A percentile compares a stretch with the other conserved stretches of the same genome.
Conservation (phyloP, 2,888 invertebrate genomes). For the Lutraria lutraria region DNA sequence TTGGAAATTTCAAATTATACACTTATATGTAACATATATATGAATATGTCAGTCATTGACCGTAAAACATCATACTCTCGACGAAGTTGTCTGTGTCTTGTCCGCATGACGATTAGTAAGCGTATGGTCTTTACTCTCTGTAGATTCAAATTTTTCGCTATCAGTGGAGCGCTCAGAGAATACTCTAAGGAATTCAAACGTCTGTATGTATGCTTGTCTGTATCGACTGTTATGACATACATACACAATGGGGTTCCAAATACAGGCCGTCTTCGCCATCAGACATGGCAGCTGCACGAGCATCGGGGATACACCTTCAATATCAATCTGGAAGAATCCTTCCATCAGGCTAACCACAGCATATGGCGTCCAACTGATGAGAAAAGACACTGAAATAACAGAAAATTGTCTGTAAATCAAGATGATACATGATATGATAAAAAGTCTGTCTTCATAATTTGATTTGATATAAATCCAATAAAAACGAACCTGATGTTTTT, state of each 20-base stretch:
- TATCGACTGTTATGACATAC: conserved; percentile 46
- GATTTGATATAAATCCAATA: no score
- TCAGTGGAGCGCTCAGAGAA: conserved; percentile 4
- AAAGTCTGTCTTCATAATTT: no score
- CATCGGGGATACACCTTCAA: conserved; percentile 36
- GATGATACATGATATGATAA: no score
- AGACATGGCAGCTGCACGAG: conserved; percentile 56
- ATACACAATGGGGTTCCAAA: conserved; percentile 56
- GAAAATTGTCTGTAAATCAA: background rate
- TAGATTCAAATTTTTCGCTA: background rate
- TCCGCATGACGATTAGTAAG: background rate
- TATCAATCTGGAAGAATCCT: conserved; percentile 52
- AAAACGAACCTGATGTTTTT: no score
- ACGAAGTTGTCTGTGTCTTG: background rate
- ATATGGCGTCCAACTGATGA: conserved; percentile 60
- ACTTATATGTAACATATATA: no score
- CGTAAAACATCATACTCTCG: background rate
- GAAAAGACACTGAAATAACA: conserved; percentile 52
- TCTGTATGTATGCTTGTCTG: conserved; percentile 36
- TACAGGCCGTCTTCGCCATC: conserved; percentile 55
- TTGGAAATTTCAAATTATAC: no score
- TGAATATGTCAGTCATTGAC: no score
- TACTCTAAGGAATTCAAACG: background rate
- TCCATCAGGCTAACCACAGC: conserved; percentile 51
- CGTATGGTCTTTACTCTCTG: background rate